Percentiles rank a stretch among this genome's conserved stretches.
phyloP scores from a whole-genome alignment of 2,113 vertebrate species.

The Misgurnus anguillicaudatus region DNA sequence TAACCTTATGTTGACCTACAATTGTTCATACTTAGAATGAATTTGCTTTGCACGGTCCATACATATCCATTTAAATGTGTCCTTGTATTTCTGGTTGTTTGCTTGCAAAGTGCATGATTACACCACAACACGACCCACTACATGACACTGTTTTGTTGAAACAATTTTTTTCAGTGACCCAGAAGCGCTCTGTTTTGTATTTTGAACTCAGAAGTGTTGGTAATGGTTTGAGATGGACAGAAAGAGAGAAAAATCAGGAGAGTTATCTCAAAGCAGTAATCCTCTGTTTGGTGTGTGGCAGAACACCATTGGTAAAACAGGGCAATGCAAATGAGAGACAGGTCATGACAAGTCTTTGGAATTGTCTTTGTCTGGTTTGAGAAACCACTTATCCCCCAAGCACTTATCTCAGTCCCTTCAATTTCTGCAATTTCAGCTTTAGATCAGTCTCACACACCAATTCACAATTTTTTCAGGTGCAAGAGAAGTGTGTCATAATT shows the following conservation, averaged over 20 bases:
- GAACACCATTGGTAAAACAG: slow-evolving; percentile 22
- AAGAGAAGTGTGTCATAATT: slow-evolving; percentile 16
- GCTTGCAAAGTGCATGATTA: slow-evolving; percentile 9
- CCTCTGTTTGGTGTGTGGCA: slow-evolving; percentile 13
- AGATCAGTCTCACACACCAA: slow-evolving; percentile 16
- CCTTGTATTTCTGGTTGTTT: background rate
- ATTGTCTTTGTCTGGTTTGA: slow-evolving; percentile 39
- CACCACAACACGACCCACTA: background rate
- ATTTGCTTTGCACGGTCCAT: background rate
- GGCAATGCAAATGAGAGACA: slow-evolving; percentile 36
- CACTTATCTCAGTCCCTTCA: slow-evolving; percentile 16
- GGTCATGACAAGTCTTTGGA: slow-evolving; percentile 43
- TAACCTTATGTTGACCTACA: background rate
- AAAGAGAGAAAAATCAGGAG: background rate
- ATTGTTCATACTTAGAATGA: background rate
- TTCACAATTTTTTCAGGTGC: background rate
- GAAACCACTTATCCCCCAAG: slow-evolving; percentile 21
- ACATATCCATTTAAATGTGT: background rate
- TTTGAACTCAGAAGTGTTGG: slow-evolving; percentile 5
- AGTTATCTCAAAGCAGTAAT: slow-evolving; percentile 8
- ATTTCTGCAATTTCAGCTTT: slow-evolving; percentile 20
- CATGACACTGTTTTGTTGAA: background rate
- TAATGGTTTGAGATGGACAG: background rate
- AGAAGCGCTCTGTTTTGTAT: background rate
- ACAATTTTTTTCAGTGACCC: background rate